These are phyloP conservation scores for Phoeniculus purpureus DNA, from an alignment of 2,797 vertebrate species.

Conservation along the genomic window DNA sequence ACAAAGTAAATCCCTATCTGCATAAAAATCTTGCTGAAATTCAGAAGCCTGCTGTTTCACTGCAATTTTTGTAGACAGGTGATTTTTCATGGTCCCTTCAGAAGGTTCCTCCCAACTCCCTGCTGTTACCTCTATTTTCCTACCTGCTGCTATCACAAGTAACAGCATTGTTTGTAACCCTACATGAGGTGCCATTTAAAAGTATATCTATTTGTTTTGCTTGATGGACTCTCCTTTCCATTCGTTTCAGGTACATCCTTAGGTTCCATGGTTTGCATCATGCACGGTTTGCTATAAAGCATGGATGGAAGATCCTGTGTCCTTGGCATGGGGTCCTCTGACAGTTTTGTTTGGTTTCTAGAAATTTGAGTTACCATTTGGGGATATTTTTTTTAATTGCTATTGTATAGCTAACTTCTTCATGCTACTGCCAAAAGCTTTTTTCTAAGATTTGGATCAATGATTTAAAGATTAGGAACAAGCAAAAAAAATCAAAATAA, in stretches of 20 bases:
- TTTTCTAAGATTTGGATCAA: neutral
- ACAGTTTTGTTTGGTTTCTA: neutral
- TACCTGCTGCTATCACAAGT: slow-evolving; percentile 55
- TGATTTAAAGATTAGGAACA: neutral
- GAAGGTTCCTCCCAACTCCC: slow-evolving; percentile 4
- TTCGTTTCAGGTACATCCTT: neutral
- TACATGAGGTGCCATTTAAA: neutral
- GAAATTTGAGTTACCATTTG: neutral
- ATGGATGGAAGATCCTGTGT: neutral
- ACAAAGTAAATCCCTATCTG: slow-evolving; percentile 68
- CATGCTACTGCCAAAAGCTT: neutral
- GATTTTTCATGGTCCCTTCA: slow-evolving; percentile 74
- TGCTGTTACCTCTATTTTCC: slow-evolving; percentile 38
- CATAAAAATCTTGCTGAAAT: slow-evolving; percentile 72
- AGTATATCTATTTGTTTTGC: slow-evolving; percentile 15
- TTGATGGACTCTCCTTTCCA: neutral
- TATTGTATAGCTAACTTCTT: neutral
- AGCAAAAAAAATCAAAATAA: neutral
- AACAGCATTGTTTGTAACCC: neutral
- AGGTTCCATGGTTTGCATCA: neutral
- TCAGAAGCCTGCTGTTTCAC: slow-evolving; percentile 69
- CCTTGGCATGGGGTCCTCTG: neutral
- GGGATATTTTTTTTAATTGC: neutral
- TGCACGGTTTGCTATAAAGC: neutral
- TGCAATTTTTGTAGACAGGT: slow-evolving; percentile 76